Conservation (phyloP, 2,888 invertebrate genomes). For the Synanthedon formicaeformis region DNA sequence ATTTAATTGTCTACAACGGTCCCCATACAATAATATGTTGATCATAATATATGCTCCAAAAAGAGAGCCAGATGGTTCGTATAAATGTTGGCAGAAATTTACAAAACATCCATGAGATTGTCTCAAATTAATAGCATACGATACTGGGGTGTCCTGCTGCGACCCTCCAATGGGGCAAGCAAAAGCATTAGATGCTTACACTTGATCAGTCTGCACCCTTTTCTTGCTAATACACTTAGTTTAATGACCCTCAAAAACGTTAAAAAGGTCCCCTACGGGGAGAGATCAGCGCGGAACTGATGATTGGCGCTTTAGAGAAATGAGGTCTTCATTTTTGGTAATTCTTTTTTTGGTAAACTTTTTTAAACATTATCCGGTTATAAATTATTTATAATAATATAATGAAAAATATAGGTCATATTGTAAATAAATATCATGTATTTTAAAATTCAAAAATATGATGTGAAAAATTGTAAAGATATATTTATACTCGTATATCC, state of each 20-base stretch:
- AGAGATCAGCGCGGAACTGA: constrained; percentile 15
- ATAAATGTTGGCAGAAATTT: background rate
- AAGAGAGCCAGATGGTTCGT: background rate
- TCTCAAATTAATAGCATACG: constrained; percentile 13
- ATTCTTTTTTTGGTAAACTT: background rate
- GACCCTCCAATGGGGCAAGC: constrained; percentile 31
- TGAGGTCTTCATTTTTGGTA: background rate
- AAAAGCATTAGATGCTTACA: constrained; percentile 61
- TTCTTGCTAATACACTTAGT: constrained; percentile 49
- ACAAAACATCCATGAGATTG: background rate
- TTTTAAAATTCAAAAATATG: too few relatives aligned
- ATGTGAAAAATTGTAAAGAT: too few relatives aligned
- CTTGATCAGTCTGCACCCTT: constrained; percentile 60
- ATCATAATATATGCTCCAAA: too few relatives aligned
- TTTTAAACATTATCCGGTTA: too few relatives aligned
- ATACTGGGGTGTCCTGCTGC: constrained; percentile 11
- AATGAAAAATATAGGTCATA: too few relatives aligned
- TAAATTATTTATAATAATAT: too few relatives aligned
- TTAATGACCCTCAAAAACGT: constrained; percentile 53
- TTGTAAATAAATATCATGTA: too few relatives aligned
- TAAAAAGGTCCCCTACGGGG: constrained; percentile 28
- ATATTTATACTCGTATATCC: too few relatives aligned
- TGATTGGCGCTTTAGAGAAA: constrained; percentile 8
- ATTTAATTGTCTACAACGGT: too few relatives aligned
- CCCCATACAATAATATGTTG: too few relatives aligned